phyloP scores from a whole-genome alignment of 1,140 invertebrate genomes.

The Macrotrachela quadricornifera region DNA sequence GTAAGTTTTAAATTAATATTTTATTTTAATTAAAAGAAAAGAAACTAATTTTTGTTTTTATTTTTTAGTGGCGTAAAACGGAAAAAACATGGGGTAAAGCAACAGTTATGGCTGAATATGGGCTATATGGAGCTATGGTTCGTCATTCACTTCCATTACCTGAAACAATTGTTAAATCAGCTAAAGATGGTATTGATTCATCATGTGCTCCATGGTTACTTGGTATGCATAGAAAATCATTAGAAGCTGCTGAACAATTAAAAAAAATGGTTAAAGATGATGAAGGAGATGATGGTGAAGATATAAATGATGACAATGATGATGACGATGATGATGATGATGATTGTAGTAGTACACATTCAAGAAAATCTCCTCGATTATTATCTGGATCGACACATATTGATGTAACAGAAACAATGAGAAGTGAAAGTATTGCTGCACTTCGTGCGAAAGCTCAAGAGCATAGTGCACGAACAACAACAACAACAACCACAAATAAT shows the following conservation, averaged over 20 bases:
- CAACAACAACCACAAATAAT: conserved; percentile 1
- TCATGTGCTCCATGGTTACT: conserved; percentile 90
- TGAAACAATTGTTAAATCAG: conserved; percentile 83
- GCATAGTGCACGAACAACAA: conserved; percentile 52
- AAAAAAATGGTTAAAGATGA: neutral
- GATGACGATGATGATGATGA: too few species aligned
- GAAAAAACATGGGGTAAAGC: conserved; percentile 90
- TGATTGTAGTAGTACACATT: too few species aligned
- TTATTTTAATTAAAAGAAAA: too few species aligned
- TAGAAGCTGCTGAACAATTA: conserved; percentile 7
- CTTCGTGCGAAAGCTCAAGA: conserved; percentile 75
- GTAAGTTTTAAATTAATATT: too few species aligned
- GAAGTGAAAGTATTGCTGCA: conserved; percentile 55
- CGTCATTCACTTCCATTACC: conserved; percentile 84
- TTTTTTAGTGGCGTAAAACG: conserved; percentile 75
- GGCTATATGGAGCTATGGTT: conserved; percentile 95
- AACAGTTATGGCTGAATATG: conserved; percentile 48
- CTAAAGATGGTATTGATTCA: conserved; percentile 49
- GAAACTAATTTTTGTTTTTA: too few species aligned
- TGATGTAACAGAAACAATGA: too few species aligned
- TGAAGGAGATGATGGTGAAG: too few species aligned
- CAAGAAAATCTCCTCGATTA: too few species aligned
- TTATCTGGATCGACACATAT: too few species aligned
- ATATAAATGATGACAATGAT: too few species aligned
- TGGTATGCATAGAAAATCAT: conserved; percentile 39